These are phyloP conservation scores for Lepidurus arcticus DNA, from an alignment of 1,140 invertebrate species.

Conservation along the genomic window DNA sequence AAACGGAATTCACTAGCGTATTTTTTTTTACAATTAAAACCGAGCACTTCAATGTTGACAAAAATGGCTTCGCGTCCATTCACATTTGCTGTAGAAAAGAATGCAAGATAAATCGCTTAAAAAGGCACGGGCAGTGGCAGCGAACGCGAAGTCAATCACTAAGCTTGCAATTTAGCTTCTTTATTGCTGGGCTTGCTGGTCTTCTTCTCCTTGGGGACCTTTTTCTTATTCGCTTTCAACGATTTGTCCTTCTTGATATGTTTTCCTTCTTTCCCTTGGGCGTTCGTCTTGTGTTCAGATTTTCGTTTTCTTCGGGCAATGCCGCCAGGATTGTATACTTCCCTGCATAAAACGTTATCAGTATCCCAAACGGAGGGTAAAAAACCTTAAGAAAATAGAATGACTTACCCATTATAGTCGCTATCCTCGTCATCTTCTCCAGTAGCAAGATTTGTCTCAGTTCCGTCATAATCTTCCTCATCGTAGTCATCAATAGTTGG, in stretches of 20 bases:
- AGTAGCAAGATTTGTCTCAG: not conserved
- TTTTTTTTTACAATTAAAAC: not conserved
- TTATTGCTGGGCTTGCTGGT: constrained; percentile 2
- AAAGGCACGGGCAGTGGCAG: not conserved
- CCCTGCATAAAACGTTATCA: not conserved
- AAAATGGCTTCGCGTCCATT: not conserved
- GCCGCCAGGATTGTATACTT: not conserved
- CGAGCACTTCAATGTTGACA: not conserved
- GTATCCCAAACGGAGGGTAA: not conserved
- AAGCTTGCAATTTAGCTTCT: constrained; percentile 7
- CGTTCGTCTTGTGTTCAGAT: not conserved
- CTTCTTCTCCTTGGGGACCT: not conserved
- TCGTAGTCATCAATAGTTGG: not conserved
- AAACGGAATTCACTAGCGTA: not conserved
- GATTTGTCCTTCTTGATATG: not conserved
- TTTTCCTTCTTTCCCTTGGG: not conserved
- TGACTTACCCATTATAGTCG: not conserved
- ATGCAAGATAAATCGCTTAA: not conserved
- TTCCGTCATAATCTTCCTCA: not conserved
- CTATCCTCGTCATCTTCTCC: not conserved
- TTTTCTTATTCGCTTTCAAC: not conserved
- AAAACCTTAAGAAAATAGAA: not conserved
- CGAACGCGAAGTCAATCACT: not conserved
- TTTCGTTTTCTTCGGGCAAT: not conserved
- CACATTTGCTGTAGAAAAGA: not conserved